These are phyloP conservation scores for Vulpes lagopus DNA, from an alignment of 2,113 vertebrate genomes.

Conservation along the genomic window DNA sequence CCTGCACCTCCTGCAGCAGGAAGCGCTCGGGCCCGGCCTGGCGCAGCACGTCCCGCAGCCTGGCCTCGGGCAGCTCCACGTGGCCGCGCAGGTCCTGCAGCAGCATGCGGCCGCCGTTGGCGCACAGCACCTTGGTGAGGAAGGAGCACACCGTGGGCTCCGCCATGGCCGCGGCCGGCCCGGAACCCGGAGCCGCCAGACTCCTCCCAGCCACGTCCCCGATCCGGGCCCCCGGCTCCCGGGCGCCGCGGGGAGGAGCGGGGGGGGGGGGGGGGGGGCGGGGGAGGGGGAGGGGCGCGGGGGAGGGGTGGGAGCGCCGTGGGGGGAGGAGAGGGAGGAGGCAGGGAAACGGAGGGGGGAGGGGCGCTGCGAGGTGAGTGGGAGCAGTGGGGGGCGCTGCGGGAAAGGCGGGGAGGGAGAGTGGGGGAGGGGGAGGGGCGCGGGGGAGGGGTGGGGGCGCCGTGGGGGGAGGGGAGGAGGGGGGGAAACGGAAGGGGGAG, in stretches of 20 bases:
- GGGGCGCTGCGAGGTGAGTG: background rate
- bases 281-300: background rate
- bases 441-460: background rate
- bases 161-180: conserved; percentile 70
- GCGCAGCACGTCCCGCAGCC: conserved; percentile 82
- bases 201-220: conserved; percentile 71
- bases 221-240: background rate
- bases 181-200: background rate
- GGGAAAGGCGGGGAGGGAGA: background rate
- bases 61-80: conserved; percentile 79
- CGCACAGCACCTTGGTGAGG: conserved; percentile 85
- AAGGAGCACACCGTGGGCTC: conserved; percentile 84
- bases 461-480: no score
- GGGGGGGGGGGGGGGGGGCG: background rate
- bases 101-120: conserved; percentile 81
- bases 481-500: no score
- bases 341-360: no score
- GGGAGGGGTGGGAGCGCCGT: no score
- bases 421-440: background rate
- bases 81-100: conserved; percentile 67
- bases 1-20: conserved; percentile 61
- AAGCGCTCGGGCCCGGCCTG: conserved; percentile 41
- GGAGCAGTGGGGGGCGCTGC: background rate
- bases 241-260: background rate
- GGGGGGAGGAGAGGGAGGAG: no score